Base-by-base conservation (phyloP, 2,888 invertebrate genomes). In the Rhingia campestris region DNA sequence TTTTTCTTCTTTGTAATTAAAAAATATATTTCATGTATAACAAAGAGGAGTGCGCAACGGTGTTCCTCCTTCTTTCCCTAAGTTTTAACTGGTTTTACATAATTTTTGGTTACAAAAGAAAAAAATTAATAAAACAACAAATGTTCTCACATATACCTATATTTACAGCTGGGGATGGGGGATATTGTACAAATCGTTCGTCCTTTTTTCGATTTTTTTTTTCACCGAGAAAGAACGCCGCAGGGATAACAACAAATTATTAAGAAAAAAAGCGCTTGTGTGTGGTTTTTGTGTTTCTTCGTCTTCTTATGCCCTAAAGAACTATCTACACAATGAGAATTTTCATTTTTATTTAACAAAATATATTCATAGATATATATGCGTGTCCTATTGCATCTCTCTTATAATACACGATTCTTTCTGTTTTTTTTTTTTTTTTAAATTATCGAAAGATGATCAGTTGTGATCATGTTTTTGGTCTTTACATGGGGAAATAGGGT, bases 61-160 rank as follows among this genome's bases (percentile, higher is more conserved):
- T 49, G 49, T 43, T 45, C 53, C 37, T 69, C 56, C 54, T 63
- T 58, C 67, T 47, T 70, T 84, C 73, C 74, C 84, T 80, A 74
- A 80, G 64, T 79, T 84, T 80, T 84, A 81, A 81, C 72, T 81
- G 81, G 67, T 84, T 84, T 82, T 84, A 84, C 67, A 84, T 80
- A 84, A 84, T 84, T 84, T 84, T 84, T 84, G 84, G 84, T 80
- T 80, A 84, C 74, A 84, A 49, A 84, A 84, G 22, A 22, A 22
- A 22, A 22, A 22, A 22, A 22, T 22, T 22, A 22, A 22, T 22
- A 22, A 22, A 22, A 22, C 22, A 22, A 22, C 22, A 22, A 22
- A 22, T 22, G 22, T 22, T 22, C 22, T 22, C 70, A 66, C 79
- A 75, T 59, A 53, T 45, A 12, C 66, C 75, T 56, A 58, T 81